These are phyloP conservation scores for Metridium senile DNA, from an alignment of 92 coral and sea anemone species.

Conservation along the genomic window DNA sequence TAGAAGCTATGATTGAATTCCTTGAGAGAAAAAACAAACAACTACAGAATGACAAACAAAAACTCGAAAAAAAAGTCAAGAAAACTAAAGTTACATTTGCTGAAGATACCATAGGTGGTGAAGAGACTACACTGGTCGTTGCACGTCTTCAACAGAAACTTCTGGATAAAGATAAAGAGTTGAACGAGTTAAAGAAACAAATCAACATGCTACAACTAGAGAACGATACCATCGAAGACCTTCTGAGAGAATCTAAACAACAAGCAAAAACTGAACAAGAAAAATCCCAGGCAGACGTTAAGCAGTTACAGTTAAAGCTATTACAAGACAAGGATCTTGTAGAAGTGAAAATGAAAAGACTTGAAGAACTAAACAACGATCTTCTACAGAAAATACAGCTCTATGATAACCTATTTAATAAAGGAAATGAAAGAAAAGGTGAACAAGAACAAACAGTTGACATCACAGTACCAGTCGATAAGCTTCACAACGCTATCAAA, in stretches of 20 bases:
- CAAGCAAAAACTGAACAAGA: conserved; percentile 12
- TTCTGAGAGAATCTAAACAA: conserved; percentile 8
- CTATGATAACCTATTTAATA: conserved; percentile 1
- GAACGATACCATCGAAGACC: not conserved
- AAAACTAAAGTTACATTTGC: conserved; percentile 1
- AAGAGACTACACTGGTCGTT: no score
- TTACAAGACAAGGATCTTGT: not conserved
- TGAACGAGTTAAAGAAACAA: not conserved
- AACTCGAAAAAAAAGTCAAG: conserved; percentile 8
- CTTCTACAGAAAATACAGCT: conserved; percentile 4
- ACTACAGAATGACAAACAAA: not conserved
- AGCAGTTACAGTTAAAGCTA: not conserved
- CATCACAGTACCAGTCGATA: not conserved
- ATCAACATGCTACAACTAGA: conserved; percentile 9
- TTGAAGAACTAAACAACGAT: conserved; percentile 5
- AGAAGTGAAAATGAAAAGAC: not conserved
- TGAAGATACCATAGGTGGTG: not conserved
- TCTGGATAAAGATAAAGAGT: conserved; percentile 8
- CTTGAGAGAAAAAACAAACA: conserved; percentile 2
- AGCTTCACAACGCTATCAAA: conserved; percentile 15
- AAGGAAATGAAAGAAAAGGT: not conserved
- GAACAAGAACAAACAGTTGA: not conserved
- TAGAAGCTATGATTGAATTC: conserved; percentile 13
- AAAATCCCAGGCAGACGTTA: not conserved
- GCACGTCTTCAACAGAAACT: not conserved